phyloP scores from a whole-genome alignment of 2,113 vertebrate species.

The Mastomys coucha region DNA sequence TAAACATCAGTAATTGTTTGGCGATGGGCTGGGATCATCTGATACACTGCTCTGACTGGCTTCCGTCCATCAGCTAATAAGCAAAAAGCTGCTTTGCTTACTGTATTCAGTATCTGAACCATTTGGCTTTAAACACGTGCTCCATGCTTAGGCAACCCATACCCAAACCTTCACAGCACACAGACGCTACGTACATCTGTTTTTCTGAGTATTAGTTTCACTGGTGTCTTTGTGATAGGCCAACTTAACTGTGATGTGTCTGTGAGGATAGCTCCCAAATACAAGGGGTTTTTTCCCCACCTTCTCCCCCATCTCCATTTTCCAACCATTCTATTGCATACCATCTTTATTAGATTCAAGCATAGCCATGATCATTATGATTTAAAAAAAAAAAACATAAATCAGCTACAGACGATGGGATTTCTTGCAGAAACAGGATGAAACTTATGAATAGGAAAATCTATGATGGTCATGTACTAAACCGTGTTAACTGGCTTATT shows the following conservation, averaged over 20 bases:
- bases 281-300: not conserved
- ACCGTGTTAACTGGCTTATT: not conserved
- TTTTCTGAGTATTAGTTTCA: not conserved
- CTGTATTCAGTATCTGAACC: not conserved
- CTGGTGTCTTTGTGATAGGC: not conserved
- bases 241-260: not conserved
- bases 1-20: conserved; percentile 34
- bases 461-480: not conserved
- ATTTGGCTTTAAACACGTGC: not conserved
- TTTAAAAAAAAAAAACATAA: not conserved
- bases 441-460: not conserved
- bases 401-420: not conserved
- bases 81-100: not conserved
- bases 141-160: not conserved
- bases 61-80: conserved; percentile 3
- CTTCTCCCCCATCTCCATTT: not conserved
- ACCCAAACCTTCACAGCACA: not conserved
- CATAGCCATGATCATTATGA: too few relatives aligned
- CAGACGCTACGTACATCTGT: fast-evolving
- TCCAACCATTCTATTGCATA: not conserved
- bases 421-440: not conserved
- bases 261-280: not conserved
- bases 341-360: conserved; percentile 1
- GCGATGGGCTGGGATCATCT: not conserved
- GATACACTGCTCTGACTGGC: not conserved